Evolutionary conservation across 2,113 vertebrate genomes (phyloP).

Genomic region (Tychaedon coryphoeus): DNA sequence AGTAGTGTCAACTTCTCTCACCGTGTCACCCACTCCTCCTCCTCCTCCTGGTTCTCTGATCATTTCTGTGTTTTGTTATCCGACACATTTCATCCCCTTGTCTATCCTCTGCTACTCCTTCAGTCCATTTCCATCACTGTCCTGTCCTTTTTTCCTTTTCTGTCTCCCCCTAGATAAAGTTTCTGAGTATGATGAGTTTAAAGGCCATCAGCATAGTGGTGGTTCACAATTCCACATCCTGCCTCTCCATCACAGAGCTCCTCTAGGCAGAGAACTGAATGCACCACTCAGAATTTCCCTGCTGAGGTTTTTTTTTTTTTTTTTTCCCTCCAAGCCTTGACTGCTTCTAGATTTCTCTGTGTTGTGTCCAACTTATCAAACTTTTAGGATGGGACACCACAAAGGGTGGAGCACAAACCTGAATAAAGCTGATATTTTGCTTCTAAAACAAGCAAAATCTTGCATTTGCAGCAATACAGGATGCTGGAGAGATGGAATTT

Average conservation of each 20-base stretch:
- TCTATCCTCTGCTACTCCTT: neutral
- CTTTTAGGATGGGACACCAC: neutral
- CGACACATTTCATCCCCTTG: neutral
- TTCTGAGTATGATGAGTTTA: neutral
- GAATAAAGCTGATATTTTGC: neutral
- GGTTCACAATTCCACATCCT: neutral
- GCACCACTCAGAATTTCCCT: neutral
- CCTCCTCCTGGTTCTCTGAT: neutral
- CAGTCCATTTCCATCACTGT: neutral
- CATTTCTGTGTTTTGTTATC: neutral
- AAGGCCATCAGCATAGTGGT: fast-evolving
- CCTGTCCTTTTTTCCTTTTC: neutral
- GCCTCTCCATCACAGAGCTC: neutral
- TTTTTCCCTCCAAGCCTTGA: neutral
- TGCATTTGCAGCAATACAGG: neutral
- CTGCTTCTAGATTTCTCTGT: fast-evolving
- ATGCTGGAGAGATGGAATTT: neutral
- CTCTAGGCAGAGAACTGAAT: neutral
- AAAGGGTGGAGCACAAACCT: neutral
- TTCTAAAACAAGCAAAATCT: neutral
- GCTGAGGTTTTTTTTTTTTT: no score
- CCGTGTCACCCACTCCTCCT: neutral
- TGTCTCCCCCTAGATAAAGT: neutral
- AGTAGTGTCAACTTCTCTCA: neutral
- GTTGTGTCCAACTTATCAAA: neutral